Conservation (phyloP, 2,113 vertebrate genomes). For the human (Homo sapiens) region DNA sequence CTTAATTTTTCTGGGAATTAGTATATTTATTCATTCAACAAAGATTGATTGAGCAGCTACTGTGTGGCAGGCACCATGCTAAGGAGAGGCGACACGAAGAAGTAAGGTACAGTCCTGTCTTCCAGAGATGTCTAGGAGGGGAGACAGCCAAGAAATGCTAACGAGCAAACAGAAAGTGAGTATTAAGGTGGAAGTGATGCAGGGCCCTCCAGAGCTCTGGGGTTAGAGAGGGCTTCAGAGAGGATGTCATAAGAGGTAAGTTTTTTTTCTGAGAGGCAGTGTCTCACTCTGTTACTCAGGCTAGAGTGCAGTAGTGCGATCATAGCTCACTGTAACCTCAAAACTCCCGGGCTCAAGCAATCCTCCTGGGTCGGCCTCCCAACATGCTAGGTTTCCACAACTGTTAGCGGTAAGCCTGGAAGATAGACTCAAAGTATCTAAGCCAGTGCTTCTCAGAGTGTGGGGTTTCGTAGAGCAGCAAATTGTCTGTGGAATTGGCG, state of each 20-base stretch:
- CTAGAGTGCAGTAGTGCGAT: no score
- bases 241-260: neutral
- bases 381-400: no score
- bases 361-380: no score
- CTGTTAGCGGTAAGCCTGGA: neutral
- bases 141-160: accelerated
- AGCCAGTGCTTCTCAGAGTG: neutral
- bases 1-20: constrained; percentile 76
- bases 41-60: constrained; percentile 49
- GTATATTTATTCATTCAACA: constrained; percentile 33
- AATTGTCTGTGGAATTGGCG: no score
- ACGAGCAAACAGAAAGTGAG: neutral
- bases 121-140: neutral
- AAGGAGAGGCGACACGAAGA: neutral
- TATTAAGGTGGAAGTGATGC: accelerated
- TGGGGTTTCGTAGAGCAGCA: neutral
- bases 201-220: neutral
- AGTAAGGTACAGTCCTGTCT: neutral
- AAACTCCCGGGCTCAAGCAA: no score
- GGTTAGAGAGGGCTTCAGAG: neutral
- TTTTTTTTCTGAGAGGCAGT: no score
- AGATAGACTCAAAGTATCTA: neutral
- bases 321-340: no score
- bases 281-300: no score
- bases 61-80: neutral